Evolutionary conservation across 2,113 vertebrate species (phyloP).

Genomic region (Campylomormyrus tamandua): DNA sequence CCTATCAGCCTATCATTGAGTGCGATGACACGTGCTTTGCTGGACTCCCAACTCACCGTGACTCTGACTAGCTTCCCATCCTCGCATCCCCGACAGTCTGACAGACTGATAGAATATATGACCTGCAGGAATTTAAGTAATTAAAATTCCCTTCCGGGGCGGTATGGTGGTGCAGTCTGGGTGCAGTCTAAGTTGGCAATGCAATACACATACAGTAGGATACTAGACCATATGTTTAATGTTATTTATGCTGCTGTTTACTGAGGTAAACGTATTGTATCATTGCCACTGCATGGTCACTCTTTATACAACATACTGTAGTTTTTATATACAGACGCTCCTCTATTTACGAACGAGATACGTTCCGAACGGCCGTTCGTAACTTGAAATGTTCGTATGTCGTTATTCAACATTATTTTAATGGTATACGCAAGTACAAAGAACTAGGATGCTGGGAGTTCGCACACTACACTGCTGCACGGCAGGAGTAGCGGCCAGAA

Average conservation of each 20-base stretch:
- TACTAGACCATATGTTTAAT: neutral
- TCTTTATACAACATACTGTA: neutral
- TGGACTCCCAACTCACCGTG: neutral
- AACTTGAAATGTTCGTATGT: too few species aligned
- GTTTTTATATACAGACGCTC: neutral
- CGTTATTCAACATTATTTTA: too few species aligned
- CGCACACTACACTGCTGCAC: too few species aligned
- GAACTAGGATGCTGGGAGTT: too few species aligned
- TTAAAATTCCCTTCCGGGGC: too few species aligned
- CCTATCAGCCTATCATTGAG: neutral
- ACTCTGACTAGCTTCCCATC: neutral
- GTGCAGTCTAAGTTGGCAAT: neutral
- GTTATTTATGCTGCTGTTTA: neutral
- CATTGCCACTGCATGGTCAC: neutral
- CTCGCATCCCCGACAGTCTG: too few species aligned
- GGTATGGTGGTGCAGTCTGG: too few species aligned
- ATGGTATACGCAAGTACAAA: too few species aligned
- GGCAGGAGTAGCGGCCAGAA: too few species aligned
- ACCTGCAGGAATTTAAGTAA: too few species aligned
- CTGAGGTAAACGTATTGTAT: neutral
- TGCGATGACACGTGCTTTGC: neutral
- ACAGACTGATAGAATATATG: neutral
- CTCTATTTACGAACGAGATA: too few species aligned
- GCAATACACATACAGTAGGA: neutral
- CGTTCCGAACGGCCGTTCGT: too few species aligned